These are phyloP conservation scores for Brachypteracias leptosomus DNA, from an alignment of 2,113 vertebrate genomes.

Conservation along the genomic window DNA sequence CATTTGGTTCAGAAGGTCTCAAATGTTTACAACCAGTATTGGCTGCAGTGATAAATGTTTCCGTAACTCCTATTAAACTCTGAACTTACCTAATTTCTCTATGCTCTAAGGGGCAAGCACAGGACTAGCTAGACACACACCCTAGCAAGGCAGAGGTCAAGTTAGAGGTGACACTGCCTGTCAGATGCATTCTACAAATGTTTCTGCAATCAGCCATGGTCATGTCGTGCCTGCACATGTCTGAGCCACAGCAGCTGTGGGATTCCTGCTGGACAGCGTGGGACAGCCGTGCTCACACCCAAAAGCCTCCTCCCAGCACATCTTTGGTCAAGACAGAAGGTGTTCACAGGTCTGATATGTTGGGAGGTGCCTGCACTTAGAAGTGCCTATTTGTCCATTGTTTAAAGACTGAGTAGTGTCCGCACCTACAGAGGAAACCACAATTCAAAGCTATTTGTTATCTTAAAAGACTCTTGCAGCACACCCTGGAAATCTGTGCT, in stretches of 20 bases:
- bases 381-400: not conserved
- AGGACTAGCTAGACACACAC: not conserved
- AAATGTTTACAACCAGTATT: slow-evolving; percentile 27
- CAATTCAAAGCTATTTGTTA: not conserved
- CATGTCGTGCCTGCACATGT: not conserved
- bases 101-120: not conserved
- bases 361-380: not conserved
- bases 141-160: slow-evolving; percentile 27
- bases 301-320: not conserved
- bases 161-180: not conserved
- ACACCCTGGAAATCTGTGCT: not conserved
- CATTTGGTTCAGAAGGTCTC: slow-evolving; percentile 37
- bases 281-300: not conserved
- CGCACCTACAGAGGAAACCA: not conserved
- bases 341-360: not conserved
- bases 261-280: not conserved
- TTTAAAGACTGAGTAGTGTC: not conserved
- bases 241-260: slow-evolving; percentile 10
- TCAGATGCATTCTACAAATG: slow-evolving; percentile 31
- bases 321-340: not conserved
- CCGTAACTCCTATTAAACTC: slow-evolving; percentile 31
- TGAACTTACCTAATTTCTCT: slow-evolving; percentile 17
- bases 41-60: not conserved
- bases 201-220: not conserved
- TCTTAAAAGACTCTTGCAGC: not conserved